Base-by-base conservation (phyloP, 1,140 invertebrate genomes). In the Drosophila sechellia region DNA sequence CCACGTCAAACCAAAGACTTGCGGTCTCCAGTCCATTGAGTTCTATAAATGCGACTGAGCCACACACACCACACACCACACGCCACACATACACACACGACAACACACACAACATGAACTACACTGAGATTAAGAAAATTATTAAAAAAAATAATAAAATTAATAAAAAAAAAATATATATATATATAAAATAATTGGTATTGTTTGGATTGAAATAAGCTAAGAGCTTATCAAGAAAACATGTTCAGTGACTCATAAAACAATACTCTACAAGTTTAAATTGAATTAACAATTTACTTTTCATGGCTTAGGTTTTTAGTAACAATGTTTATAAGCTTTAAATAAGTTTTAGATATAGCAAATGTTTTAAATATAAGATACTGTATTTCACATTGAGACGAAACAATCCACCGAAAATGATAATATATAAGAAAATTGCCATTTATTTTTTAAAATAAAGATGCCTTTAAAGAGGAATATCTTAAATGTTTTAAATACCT, bases 1-100 rank as follows among this genome's bases (percentile, higher is more conserved):
- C 0, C n/a, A 5, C 10, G 11, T 4, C 12, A 49, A 15, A 25
- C 20, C 48, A 27, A 57, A 45, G 27, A 60, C 46, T 43, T 48
- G 17, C 25, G 39, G 49, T 20, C 11, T 12, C 15, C 27, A 20
- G 17, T 34, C 25, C 59, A 58, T 22, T 5, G 54, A 63, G 17
- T 27, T 68, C 17, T 52, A 48, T 10, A 49, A 50, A 37, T 45
- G 64, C 31, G 45, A 46, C 64, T 65, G 46, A 65, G 17, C 27
- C 20, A 50, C 58, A 40, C 45, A 5, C 25, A 17, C 27, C 40
- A 25, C 58, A 27, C 37, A 39, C 35, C 11, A 39, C 58, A 27
- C 37, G 31, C 35, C 11, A 39, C 13, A 37, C 25, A 65, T 11
- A 25, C 17, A 42, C 13, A 61, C 5, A 48, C 48, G 20, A 5